Evolutionary conservation across 2,797 vertebrate species (phyloP), one percentile per base, ranked within the genome.

Genomic region (Sebastes glaucus): DNA sequence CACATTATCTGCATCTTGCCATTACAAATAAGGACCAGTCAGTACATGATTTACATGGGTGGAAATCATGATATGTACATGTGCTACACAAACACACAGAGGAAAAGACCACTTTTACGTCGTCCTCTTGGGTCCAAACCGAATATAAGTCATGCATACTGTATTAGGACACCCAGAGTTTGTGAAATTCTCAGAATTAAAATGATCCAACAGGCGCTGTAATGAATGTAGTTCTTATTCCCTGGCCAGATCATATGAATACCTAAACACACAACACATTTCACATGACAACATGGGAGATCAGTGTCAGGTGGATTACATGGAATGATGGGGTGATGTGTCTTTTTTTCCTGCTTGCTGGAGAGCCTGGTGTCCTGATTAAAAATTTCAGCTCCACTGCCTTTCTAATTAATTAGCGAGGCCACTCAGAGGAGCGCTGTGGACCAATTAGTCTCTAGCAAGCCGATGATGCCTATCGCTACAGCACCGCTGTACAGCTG

Each of bases 391-490:
- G 95, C 94, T 95, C 90, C 91, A 91, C 93, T 94, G 94, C 90
- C 88, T 96, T 94, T 95, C 89, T 95, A 96, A 96, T 96, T 96
- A 96, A 96, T 96, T 96, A 95, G 94, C 81, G 86, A 91, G 94
- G 93, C 93, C 93, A 95, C 94, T 95, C 94, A 89, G 91, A 94
- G 93, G 92, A 92, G 89, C 91, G 86, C 92, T 77, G 89, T 82
- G 90, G 93, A 93, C 94, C 94, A 95, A 95, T 96, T 95, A 95
- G 95, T 93, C 91, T 93, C 88, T 88, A 85, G 92, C 90, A 92
- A 95, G 91, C 91, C 90, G 80, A 93, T 95, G 94, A 95, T 95
- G 95, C 94, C 90, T 94, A 95, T 95, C 91, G 91, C 93, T 90
- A 78, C 89, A 77, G 92, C 90, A 92, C 92, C 92, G 87, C 81